A percentile compares a stretch with the other conserved stretches of the same genome.
Conservation (phyloP, 1,140 invertebrate species). For the Lordiphosa mommai region DNA sequence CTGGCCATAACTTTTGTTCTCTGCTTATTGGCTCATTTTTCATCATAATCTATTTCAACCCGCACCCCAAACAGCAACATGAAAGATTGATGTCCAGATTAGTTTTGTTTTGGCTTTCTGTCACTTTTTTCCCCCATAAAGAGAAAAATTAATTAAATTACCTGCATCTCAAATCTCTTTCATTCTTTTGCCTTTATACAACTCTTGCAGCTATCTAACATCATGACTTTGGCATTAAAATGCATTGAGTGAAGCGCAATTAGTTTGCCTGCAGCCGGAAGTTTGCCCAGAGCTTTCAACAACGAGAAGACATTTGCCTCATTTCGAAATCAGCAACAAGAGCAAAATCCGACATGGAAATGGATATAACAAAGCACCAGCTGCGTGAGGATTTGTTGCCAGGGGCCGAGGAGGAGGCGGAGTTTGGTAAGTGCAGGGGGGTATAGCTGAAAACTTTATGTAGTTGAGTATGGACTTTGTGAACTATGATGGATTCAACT, state of each 20-base stretch:
- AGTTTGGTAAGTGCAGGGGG: conserved; percentile 46
- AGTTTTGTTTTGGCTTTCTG: conserved; percentile 1
- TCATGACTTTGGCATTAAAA: conserved; percentile 7
- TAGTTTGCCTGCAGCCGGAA: background rate
- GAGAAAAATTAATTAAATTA: conserved; percentile 7
- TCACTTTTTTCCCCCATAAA: background rate
- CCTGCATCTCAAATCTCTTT: background rate
- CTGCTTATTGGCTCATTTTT: no score
- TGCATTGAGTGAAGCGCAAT: conserved; percentile 10
- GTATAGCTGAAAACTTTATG: background rate
- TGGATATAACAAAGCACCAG: conserved; percentile 38
- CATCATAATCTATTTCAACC: no score
- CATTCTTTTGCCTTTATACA: conserved; percentile 6
- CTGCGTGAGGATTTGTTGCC: conserved; percentile 47
- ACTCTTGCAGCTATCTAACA: conserved; percentile 7
- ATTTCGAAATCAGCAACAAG: conserved; percentile 6
- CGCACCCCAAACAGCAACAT: no score
- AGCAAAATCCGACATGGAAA: conserved; percentile 25
- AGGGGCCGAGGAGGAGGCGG: conserved; percentile 60
- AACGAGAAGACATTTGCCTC: background rate
- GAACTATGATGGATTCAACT: conserved; percentile 8
- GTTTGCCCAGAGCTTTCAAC: conserved; percentile 15
- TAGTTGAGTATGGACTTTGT: conserved; percentile 8
- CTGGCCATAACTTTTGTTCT: conserved; percentile 39
- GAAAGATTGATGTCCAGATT: background rate